Conservation (phyloP, 2,888 invertebrate species). For the Anaspis maculata region DNA sequence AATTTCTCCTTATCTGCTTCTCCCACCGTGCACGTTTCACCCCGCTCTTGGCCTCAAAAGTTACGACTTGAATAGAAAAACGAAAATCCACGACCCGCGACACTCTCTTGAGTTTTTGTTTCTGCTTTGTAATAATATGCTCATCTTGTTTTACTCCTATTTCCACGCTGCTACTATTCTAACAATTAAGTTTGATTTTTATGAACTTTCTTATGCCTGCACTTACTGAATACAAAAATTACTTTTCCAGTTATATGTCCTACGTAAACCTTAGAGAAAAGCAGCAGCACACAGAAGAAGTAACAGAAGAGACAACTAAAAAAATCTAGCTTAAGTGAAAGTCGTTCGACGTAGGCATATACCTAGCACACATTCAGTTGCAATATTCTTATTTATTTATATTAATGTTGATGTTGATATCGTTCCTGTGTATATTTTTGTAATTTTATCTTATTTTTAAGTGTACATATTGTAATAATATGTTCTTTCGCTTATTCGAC, state of each 20-base stretch:
- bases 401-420: slow-evolving; percentile 22
- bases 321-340: slow-evolving; percentile 14
- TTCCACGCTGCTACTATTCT: too few species aligned
- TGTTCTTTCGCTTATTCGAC: slow-evolving; percentile 23
- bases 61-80: too few species aligned
- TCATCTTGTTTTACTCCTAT: too few species aligned
- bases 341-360: slow-evolving; percentile 19
- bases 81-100: too few species aligned
- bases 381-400: too few species aligned
- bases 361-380: slow-evolving; percentile 24
- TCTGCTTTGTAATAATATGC: too few species aligned
- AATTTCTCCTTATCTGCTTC: too few species aligned
- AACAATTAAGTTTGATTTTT: too few species aligned
- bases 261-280: slow-evolving; percentile 47
- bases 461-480: slow-evolving; percentile 19
- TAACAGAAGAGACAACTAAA: slow-evolving; percentile 11
- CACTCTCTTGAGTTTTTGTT: too few species aligned
- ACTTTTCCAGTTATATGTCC: slow-evolving; percentile 63
- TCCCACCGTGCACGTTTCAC: too few species aligned
- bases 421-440: slow-evolving; percentile 25
- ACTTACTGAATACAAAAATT: too few species aligned
- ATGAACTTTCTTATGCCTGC: not conserved
- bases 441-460: slow-evolving; percentile 11
- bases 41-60: too few species aligned
- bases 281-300: not conserved